phyloP scores from a whole-genome alignment of 2,888 invertebrate species.

The Tipula helvola region DNA sequence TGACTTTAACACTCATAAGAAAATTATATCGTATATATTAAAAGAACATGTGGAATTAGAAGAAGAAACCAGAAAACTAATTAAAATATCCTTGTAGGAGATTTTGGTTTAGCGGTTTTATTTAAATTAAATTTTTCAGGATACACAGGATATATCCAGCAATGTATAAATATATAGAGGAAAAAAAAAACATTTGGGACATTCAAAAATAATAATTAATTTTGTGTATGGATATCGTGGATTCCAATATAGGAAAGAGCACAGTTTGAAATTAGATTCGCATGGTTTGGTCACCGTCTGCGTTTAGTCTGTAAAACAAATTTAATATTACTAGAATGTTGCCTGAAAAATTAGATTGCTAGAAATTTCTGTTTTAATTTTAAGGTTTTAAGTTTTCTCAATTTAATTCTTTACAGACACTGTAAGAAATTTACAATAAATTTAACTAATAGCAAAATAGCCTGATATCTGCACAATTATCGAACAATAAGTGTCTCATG shows the following conservation, averaged over 20 bases:
- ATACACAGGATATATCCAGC: not conserved
- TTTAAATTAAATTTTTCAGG: not conserved
- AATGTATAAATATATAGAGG: not conserved
- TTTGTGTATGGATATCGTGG: no score
- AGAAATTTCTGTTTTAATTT: no score
- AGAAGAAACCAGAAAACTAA: not conserved
- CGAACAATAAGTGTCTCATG: no score
- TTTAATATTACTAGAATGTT: no score
- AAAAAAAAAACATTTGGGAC: not conserved
- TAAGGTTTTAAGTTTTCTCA: no score
- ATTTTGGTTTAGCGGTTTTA: not conserved
- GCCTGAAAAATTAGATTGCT: no score
- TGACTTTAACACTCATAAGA: not conserved
- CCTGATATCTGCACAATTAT: no score
- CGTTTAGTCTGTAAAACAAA: no score
- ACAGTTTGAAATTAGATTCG: not conserved
- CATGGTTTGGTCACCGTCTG: not conserved
- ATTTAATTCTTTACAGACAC: no score
- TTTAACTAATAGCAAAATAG: no score
- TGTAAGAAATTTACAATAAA: no score
- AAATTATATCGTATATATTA: not conserved
- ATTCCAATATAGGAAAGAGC: not conserved
- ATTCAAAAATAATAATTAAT: not conserved
- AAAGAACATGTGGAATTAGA: not conserved
- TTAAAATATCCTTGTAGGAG: conserved; percentile 4